These are phyloP conservation scores for Eremophila alpestris DNA, from an alignment of 2,797 vertebrate species.

Conservation along the genomic window DNA sequence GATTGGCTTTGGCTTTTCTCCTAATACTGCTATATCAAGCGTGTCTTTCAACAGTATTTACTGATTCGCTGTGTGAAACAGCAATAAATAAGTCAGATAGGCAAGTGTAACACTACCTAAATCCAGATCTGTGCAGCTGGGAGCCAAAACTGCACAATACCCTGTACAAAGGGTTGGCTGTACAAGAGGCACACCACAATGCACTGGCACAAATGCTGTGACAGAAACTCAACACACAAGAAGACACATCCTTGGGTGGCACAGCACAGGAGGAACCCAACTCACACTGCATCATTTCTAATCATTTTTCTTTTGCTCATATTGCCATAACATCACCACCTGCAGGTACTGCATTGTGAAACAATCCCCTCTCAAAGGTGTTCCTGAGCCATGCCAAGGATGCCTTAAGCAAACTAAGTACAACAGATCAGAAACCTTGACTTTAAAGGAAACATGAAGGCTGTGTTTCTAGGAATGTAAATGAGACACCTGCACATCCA, in stretches of 20 bases:
- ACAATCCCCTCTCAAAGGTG: conserved; percentile 22
- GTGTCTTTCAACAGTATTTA: neutral
- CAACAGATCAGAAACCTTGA: conserved; percentile 44
- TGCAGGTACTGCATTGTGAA: neutral
- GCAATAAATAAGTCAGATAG: neutral
- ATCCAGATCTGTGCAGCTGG: neutral
- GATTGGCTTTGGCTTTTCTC: neutral
- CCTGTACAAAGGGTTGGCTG: neutral
- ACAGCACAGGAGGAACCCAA: neutral
- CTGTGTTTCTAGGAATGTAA: conserved; percentile 56
- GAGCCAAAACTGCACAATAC: neutral
- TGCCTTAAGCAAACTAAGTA: conserved; percentile 40
- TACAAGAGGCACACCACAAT: neutral
- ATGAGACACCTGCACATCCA: conserved; percentile 33
- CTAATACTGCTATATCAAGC: neutral
- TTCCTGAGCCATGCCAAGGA: neutral
- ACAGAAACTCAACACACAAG: neutral
- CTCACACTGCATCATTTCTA: neutral
- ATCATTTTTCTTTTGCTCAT: fast-evolving
- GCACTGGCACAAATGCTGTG: fast-evolving
- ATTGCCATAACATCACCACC: neutral
- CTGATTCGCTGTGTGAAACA: neutral
- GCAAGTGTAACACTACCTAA: neutral
- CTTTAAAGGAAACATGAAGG: conserved; percentile 20
- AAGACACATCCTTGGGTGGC: neutral